These are phyloP conservation scores for Hydropsyche tenuis DNA, from an alignment of 1,140 invertebrate genomes.

Conservation along the genomic window DNA sequence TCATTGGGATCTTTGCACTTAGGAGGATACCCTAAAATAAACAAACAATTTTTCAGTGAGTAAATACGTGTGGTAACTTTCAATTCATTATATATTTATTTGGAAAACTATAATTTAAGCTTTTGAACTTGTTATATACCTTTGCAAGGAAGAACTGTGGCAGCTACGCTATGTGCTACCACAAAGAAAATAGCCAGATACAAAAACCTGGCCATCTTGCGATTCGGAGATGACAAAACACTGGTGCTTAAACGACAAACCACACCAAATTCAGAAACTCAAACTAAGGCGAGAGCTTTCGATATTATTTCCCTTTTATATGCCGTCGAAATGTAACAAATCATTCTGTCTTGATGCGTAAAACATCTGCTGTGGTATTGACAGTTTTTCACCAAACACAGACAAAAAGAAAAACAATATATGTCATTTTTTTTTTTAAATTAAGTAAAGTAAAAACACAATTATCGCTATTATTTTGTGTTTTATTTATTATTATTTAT, in stretches of 20 bases:
- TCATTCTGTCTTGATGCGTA: background rate
- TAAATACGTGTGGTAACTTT: no score
- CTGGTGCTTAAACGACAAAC: background rate
- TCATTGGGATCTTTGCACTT: constrained; percentile 28
- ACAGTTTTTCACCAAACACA: no score
- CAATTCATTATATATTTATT: no score
- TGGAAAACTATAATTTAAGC: no score
- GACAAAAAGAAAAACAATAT: no score
- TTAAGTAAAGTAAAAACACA: no score
- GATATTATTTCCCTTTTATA: background rate
- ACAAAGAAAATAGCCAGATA: background rate
- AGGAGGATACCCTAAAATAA: background rate
- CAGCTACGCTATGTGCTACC: background rate
- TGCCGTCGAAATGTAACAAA: background rate
- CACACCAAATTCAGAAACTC: background rate
- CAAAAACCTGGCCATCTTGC: constrained; percentile 9
- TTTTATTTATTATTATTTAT: no score
- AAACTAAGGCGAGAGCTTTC: background rate
- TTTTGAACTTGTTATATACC: no score
- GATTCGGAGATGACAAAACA: background rate
- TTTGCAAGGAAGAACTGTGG: background rate
- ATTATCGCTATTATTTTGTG: no score
- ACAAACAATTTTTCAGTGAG: no score
- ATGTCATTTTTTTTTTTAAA: no score
- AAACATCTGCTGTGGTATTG: no score